Percentiles rank a stretch among this genome's conserved stretches.
These are phyloP conservation scores for Isurus oxyrinchus DNA, from an alignment of 2,113 vertebrate genomes.

Conservation along the genomic window DNA sequence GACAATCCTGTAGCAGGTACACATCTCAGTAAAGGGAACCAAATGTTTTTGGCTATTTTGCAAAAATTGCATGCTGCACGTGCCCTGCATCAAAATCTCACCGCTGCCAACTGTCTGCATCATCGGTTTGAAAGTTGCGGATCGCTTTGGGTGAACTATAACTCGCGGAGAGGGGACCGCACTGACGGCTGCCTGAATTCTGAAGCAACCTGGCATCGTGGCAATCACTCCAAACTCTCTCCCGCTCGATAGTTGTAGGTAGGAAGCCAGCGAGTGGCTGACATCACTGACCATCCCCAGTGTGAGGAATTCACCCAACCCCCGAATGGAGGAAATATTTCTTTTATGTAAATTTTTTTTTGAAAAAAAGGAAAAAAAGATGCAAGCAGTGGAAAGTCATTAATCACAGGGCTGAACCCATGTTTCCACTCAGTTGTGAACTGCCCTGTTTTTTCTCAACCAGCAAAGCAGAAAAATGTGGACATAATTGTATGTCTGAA, in stretches of 20 bases:
- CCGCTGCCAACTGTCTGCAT: background rate
- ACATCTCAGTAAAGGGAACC: background rate
- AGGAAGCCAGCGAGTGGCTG: background rate
- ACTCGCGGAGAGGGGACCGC: background rate
- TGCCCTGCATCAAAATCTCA: background rate
- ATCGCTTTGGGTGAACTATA: no score
- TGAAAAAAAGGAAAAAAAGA: background rate
- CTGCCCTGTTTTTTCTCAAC: slow-evolving; percentile 23
- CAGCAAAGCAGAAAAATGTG: background rate
- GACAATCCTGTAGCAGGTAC: background rate
- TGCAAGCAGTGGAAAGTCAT: background rate
- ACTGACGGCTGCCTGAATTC: background rate
- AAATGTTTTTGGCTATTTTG: background rate
- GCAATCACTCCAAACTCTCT: background rate
- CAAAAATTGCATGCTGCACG: no score
- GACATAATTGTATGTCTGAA: slow-evolving; percentile 8
- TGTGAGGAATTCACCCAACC: background rate
- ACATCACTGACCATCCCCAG: background rate
- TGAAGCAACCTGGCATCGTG: no score
- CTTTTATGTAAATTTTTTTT: background rate
- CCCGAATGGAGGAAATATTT: background rate
- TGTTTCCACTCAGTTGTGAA: background rate
- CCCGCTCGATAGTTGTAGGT: no score
- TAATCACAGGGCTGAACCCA: background rate
- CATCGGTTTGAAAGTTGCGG: background rate